These are phyloP conservation scores for Channa argus DNA, from an alignment of 2,113 vertebrate species.

Conservation along the genomic window DNA sequence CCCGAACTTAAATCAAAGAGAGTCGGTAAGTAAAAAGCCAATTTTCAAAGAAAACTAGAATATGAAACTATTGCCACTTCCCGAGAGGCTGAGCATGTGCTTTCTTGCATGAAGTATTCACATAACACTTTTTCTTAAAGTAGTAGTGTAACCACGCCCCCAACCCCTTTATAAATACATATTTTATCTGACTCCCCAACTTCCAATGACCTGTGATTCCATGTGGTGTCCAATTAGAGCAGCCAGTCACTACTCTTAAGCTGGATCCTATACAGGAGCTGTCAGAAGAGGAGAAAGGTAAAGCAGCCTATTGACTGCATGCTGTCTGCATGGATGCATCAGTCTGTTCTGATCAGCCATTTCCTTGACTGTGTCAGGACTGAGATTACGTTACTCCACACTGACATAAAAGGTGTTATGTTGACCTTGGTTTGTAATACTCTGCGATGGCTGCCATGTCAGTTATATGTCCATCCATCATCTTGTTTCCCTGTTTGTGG, in stretches of 20 bases:
- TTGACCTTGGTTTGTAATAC: conserved; percentile 12
- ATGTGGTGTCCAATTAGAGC: conserved; percentile 86
- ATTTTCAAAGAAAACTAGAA: not conserved
- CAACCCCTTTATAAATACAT: conserved; percentile 5
- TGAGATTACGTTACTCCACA: conserved; percentile 18
- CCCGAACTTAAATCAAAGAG: conserved; percentile 82
- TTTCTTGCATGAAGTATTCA: conserved; percentile 27
- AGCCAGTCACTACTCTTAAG: conserved; percentile 85
- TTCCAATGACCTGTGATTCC: conserved; percentile 69
- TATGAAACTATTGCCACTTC: not conserved
- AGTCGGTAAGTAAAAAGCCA: conserved; percentile 80
- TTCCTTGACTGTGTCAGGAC: not conserved
- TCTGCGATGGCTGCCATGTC: conserved; percentile 16
- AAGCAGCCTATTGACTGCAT: conserved; percentile 68
- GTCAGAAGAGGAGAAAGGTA: conserved; percentile 98
- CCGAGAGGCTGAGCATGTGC: conserved; percentile 37
- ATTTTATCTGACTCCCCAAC: conserved; percentile 52
- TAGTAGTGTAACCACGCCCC: conserved; percentile 8
- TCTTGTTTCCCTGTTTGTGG: conserved; percentile 28
- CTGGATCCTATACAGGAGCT: conserved; percentile 97
- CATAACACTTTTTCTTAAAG: not conserved
- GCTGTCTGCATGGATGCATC: conserved; percentile 70
- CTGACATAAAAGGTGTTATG: not conserved
- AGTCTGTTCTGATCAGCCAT: conserved; percentile 21
- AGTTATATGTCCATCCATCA: conserved; percentile 6